These are phyloP conservation scores for Apamea sordens DNA, from an alignment of 2,888 invertebrate species.

Conservation along the genomic window DNA sequence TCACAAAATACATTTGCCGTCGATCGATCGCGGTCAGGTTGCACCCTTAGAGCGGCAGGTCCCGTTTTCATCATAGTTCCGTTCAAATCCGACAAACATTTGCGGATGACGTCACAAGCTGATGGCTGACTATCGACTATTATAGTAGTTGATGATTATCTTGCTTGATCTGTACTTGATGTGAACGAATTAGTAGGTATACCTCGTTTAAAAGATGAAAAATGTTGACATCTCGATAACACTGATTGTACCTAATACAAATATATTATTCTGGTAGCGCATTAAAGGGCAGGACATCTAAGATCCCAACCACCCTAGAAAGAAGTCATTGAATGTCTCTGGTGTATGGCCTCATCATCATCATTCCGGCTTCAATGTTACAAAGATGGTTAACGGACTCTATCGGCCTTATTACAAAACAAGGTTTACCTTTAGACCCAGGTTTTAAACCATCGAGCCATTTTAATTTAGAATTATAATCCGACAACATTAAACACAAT, in stretches of 20 bases:
- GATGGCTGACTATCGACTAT: not conserved
- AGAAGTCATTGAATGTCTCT: not conserved
- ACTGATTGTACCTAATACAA: not conserved
- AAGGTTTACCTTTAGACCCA: too few species aligned
- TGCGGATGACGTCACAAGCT: not conserved
- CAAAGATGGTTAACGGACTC: too few species aligned
- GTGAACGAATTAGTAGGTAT: not conserved
- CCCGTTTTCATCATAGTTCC: not conserved
- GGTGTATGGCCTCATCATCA: not conserved
- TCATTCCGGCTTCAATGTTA: not conserved
- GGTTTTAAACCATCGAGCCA: too few species aligned
- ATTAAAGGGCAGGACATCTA: not conserved
- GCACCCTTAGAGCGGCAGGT: not conserved
- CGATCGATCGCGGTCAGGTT: not conserved
- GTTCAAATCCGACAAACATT: not conserved
- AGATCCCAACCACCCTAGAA: not conserved
- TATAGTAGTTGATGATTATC: not conserved
- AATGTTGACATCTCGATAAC: not conserved
- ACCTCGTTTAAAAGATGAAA: not conserved
- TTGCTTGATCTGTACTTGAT: constrained; percentile 5
- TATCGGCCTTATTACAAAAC: too few species aligned
- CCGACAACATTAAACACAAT: too few species aligned
- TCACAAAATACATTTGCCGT: not conserved
- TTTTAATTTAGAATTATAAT: too few species aligned
- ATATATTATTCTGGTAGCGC: not conserved